phyloP scores from a whole-genome alignment of 64 coral and sea anemone genomes.

The Orbicella faveolata region DNA sequence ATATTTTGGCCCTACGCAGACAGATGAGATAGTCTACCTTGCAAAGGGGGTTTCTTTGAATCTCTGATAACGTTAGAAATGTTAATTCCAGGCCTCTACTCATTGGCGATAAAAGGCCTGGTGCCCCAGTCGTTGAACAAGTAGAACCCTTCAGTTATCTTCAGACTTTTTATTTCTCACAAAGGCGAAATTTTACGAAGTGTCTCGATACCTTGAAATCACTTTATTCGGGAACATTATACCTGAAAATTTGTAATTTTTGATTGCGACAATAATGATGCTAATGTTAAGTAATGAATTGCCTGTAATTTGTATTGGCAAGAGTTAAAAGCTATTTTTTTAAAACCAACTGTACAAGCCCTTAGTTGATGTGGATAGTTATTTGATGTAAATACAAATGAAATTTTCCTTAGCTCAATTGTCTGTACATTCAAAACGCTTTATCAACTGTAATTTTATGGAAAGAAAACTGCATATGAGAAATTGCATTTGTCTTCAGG shows the following conservation, averaged over 20 bases:
- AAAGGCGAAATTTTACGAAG: neutral
- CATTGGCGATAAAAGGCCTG: no score
- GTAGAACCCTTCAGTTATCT: no score
- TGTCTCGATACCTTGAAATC: neutral
- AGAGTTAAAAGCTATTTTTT: constrained; percentile 38
- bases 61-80: no score
- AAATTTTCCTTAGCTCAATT: neutral
- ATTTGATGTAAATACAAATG: constrained; percentile 33
- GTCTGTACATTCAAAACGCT: neutral
- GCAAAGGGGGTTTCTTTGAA: no score
- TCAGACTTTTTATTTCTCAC: no score
- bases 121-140: no score
- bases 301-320: constrained; percentile 1
- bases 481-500: neutral
- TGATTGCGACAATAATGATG: neutral
- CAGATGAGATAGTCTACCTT: no score
- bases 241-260: neutral
- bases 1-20: no score
- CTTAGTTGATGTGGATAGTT: constrained; percentile 23
- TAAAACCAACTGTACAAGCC: neutral
- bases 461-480: neutral
- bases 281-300: neutral
- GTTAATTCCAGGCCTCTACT: no score
- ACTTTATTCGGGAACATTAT: neutral
- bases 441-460: neutral